Conservation (phyloP, 2,888 invertebrate genomes). For the Caenorhabditis sp. region DNA sequence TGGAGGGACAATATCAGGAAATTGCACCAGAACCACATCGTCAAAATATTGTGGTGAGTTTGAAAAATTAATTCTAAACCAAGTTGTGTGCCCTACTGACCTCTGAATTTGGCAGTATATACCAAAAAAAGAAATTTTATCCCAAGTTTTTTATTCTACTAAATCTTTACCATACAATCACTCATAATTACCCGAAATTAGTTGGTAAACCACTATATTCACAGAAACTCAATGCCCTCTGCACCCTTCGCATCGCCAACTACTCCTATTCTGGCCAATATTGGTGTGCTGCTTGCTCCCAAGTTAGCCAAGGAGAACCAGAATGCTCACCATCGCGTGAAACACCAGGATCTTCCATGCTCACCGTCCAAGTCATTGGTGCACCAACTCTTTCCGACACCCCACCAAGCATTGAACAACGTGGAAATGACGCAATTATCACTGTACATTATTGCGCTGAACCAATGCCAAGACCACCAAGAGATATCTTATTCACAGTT, state of each 20-base stretch:
- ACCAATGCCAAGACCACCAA: conserved; percentile 67
- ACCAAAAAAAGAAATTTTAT: too few relatives aligned
- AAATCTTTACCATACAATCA: too few relatives aligned
- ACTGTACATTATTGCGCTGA: conserved; percentile 69
- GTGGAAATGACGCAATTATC: conserved; percentile 61
- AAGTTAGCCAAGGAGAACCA: conserved; percentile 69
- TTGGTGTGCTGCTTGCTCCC: conserved; percentile 70
- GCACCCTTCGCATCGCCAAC: conserved; percentile 64
- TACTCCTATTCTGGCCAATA: conserved; percentile 69
- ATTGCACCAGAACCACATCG: conserved; percentile 31
- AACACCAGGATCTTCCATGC: conserved; percentile 58
- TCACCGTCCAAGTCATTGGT: conserved; percentile 68
- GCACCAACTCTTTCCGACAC: conserved; percentile 66
- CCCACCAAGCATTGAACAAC: conserved; percentile 66
- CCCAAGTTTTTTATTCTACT: too few relatives aligned
- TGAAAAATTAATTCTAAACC: conserved; percentile 9
- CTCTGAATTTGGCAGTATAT: too few relatives aligned
- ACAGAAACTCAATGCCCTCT: conserved; percentile 57
- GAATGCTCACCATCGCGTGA: conserved; percentile 68
- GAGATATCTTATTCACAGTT: conserved; percentile 67
- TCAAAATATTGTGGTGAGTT: conserved; percentile 38
- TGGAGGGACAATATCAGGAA: conserved; percentile 60
- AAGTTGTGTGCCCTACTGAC: background rate
- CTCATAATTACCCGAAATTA: too few relatives aligned
- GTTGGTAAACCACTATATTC: conserved; percentile 10